Evolutionary conservation across 2,113 vertebrate genomes (phyloP).

Genomic region (Semicossyphus pulcher): DNA sequence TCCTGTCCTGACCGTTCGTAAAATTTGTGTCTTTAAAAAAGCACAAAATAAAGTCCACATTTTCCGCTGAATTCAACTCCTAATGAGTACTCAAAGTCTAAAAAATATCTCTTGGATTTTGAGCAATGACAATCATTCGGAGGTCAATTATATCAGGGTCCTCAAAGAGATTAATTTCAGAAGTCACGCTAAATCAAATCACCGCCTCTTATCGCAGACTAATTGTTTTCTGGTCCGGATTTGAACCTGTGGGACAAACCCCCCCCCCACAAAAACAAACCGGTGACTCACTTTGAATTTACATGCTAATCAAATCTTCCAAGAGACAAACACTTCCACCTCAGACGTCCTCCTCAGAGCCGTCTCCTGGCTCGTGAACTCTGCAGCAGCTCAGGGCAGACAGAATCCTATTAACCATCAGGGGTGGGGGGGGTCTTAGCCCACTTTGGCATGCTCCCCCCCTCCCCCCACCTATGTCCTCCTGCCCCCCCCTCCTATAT

Average conservation of each 20-base stretch:
- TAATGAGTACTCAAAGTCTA: too few species aligned
- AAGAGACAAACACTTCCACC: conserved; percentile 54
- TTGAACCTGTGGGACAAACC: background rate
- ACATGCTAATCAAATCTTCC: conserved; percentile 60
- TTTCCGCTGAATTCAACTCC: too few species aligned
- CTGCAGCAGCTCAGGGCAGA: conserved; percentile 67
- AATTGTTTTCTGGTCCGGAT: background rate
- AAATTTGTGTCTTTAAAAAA: background rate
- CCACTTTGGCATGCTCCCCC: conserved; percentile 69
- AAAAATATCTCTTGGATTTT: background rate
- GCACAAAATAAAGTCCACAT: background rate
- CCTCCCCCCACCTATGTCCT: conserved; percentile 63
- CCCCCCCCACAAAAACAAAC: conserved; percentile 3
- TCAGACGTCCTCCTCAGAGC: conserved; percentile 57
- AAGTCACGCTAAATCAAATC: background rate
- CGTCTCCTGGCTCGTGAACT: conserved; percentile 56
- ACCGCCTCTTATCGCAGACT: background rate
- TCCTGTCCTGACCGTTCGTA: background rate
- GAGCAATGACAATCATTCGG: background rate
- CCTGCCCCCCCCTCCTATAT: conserved; percentile 41
- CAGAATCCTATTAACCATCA: conserved; percentile 78
- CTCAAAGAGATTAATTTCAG: background rate
- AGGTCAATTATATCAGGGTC: background rate
- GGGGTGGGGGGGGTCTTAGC: conserved; percentile 60
- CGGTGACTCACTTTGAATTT: conserved; percentile 39